A percentile compares a stretch with the other conserved stretches of the same genome.
phyloP scores from a whole-genome alignment of 2,113 vertebrate genomes.

The Cyprinus carpio region DNA sequence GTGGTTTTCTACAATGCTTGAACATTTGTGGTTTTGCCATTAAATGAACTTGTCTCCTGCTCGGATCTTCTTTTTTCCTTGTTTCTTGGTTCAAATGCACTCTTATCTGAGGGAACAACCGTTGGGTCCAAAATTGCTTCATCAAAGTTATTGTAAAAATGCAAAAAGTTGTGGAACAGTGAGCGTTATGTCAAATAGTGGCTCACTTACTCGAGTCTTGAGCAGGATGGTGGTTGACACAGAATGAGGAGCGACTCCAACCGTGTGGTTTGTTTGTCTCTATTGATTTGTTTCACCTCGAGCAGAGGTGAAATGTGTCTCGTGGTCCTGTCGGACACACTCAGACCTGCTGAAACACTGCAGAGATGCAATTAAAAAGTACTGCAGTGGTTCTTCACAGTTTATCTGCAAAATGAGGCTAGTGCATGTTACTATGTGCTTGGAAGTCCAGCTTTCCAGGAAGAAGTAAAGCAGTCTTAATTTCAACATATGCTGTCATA shows the following conservation, averaged over 20 bases:
- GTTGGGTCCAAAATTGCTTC: too few relatives aligned
- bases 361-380: too few relatives aligned
- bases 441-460: too few relatives aligned
- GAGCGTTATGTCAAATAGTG: constrained; percentile 42
- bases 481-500: too few relatives aligned
- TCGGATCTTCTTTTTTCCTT: neutral
- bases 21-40: constrained; percentile 41
- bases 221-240: constrained; percentile 44
- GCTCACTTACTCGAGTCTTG: constrained; percentile 31
- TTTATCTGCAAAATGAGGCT: too few relatives aligned
- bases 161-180: too few relatives aligned
- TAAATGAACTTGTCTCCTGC: constrained; percentile 42
- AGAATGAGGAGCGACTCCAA: constrained; percentile 44
- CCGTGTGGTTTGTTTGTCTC: constrained; percentile 50
- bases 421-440: too few relatives aligned
- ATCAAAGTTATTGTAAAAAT: too few relatives aligned
- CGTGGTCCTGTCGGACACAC: neutral
- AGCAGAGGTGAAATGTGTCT: constrained; percentile 45
- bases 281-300: constrained; percentile 56
- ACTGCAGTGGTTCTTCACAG: too few relatives aligned
- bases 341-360: too few relatives aligned
- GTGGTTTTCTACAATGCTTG: constrained; percentile 34
- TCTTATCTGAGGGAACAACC: neutral
- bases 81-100: neutral
- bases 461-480: too few relatives aligned